Evolutionary conservation across 2,797 vertebrate genomes (phyloP).

Genomic region (Spea hammondii): DNA sequence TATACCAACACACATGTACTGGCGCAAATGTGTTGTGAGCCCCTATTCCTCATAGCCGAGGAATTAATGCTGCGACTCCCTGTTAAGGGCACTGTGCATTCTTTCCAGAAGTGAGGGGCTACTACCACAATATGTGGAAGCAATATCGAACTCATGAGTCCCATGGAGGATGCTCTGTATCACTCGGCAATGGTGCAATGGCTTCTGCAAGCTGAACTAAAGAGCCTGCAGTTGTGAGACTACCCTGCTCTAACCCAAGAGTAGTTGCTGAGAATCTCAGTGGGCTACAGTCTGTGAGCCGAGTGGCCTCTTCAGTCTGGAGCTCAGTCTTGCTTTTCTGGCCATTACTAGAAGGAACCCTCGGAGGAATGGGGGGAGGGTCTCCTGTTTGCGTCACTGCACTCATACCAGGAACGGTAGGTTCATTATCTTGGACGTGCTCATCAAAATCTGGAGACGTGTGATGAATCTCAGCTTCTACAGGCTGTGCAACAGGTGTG

Average conservation of each 20-base stretch:
- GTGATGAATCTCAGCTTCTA: not conserved
- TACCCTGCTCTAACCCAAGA: conserved; percentile 22
- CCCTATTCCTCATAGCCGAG: conserved; percentile 15
- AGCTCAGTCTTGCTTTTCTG: conserved; percentile 21
- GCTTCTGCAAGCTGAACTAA: conserved; percentile 6
- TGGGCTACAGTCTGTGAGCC: conserved; percentile 25
- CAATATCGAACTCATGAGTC: conserved; percentile 17
- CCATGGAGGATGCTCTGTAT: conserved; percentile 13
- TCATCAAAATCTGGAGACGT: not conserved
- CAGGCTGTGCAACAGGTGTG: not conserved
- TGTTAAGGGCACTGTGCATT: not conserved
- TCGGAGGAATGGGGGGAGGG: conserved; percentile 19
- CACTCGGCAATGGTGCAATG: conserved; percentile 10
- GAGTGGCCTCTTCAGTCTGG: conserved; percentile 1
- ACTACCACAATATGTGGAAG: not conserved
- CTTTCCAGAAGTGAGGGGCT: not conserved
- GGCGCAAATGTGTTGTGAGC: conserved; percentile 17
- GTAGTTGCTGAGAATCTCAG: conserved; percentile 7
- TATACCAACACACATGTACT: conserved; percentile 25
- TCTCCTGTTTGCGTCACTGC: conserved; percentile 46
- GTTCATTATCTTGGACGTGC: not conserved
- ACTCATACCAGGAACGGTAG: not conserved
- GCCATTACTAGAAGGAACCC: not conserved
- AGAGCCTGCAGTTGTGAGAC: conserved; percentile 5
- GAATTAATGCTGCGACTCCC: conserved; percentile 7